Evolutionary conservation across 2,113 vertebrate species (phyloP), one percentile per base, ranked within the genome.

Genomic region (Pseudorectes ferrugineus): DNA sequence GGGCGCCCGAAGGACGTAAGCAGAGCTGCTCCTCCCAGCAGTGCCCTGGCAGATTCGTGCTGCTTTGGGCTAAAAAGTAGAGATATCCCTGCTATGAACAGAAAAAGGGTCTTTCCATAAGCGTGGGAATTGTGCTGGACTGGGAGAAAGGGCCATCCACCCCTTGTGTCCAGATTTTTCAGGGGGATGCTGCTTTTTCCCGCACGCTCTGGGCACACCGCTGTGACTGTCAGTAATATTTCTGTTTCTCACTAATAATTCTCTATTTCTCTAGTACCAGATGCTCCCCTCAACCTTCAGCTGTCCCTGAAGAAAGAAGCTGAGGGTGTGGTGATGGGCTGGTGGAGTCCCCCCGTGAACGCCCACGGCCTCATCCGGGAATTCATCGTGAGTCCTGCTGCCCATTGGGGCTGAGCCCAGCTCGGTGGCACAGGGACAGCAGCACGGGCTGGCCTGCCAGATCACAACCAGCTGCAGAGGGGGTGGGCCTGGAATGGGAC

Each of bases 1-100:
- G 99, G 73, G 99, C 99, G 0, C 99, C 99, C 0, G 99, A 99
- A 97, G 99, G 99, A 96, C 7, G 99, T 99, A 97, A 99, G 99
- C 98, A 36, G 36, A 23, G 18, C 91, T 9, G 54, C n/a, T 20
- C 6, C 70, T 62, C 16, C 0, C 31, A 1, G 15, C n/a, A 2
- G 0, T 13, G 35, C 49, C 79, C 80, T 5, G 72, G 3, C 22
- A 29, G 2, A 15, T 5, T 4, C 3, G 0, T 6, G 40, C 58
- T 6, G 5, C 38, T 70, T 36, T 1, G 2, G 40, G 40, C n/a
- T 42, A 23, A 51, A 59, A 10, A 77, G 36, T 0, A 0, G 29
- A 36, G 38, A 4, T 15, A 14, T 33, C 46, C 55, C 45, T 1
- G 6, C 43, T 61, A 1, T 0, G 0, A 48, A 6, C n/a, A 15